Conservation (phyloP, 2,888 invertebrate species). For the Suillia variegata region DNA sequence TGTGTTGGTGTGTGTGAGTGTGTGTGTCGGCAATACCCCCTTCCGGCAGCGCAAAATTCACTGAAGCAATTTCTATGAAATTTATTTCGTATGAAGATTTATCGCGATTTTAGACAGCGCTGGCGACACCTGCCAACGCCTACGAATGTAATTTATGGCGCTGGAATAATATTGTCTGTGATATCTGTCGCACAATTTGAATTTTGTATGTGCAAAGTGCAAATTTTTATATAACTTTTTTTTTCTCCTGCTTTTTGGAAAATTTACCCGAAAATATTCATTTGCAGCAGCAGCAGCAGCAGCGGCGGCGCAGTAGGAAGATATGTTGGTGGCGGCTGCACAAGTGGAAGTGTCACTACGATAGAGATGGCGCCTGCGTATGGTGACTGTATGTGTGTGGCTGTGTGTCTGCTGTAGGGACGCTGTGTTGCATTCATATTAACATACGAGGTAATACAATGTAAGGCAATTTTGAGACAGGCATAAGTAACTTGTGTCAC, state of each 20-base stretch:
- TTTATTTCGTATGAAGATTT: slow-evolving; percentile 63
- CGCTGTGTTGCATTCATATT: background rate
- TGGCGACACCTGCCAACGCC: slow-evolving; percentile 64
- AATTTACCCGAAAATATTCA: background rate
- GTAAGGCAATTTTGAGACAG: no score
- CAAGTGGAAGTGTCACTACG: background rate
- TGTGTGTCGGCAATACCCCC: no score
- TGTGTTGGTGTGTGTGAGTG: no score
- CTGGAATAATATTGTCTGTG: slow-evolving; percentile 25
- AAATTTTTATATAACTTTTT: background rate
- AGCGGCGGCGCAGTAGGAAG: no score
- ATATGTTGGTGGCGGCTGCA: no score
- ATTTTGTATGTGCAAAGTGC: slow-evolving; percentile 20
- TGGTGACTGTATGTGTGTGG: background rate
- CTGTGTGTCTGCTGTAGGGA: background rate
- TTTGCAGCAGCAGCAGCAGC: background rate
- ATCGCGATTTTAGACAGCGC: slow-evolving; percentile 63
- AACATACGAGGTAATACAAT: background rate
- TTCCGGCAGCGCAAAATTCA: slow-evolving; percentile 44
- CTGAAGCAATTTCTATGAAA: slow-evolving; percentile 62
- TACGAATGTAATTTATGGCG: slow-evolving; percentile 63
- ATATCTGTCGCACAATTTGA: slow-evolving; percentile 21
- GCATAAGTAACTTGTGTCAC: background rate
- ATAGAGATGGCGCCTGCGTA: slow-evolving; percentile 1
- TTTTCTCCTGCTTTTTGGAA: background rate